Evolutionary conservation across 2,888 invertebrate genomes (phyloP), one percentile per base, ranked within the genome.

Genomic region (Apamea crenata): DNA sequence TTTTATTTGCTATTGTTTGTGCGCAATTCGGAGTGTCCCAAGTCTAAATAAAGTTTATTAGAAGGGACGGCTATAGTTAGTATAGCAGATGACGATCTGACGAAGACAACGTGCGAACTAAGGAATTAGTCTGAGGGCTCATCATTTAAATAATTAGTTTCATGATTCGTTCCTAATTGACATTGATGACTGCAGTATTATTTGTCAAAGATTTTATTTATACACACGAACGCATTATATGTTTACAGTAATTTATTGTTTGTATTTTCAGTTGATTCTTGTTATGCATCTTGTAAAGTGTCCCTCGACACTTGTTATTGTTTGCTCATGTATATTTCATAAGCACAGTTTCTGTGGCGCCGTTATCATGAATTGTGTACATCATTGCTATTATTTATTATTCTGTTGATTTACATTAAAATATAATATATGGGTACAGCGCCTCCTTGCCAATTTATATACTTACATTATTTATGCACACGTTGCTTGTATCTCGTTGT

Each of bases 311-410:
- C 74, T 80, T 77, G 80, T 80, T 81, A 79, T 87, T 72, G 67
- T 70, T 75, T 69, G 77, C 71, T 84, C 65, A 71, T 87, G 76
- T 88, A 83, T 87, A 88, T 82, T 69, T 76, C 75, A 73, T 77
- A 79, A 81, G 75, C 80, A 70, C 73, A 73, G 36, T 77, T 73
- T 80, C 65, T 70, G 84, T 83, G 75, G 82, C 85, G 88, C 90
- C 87, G 85, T 85, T 89, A 90, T 88, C 89, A 90, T 90, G 83
- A 90, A 83, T 69, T 94, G 92, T 94, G 94, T 94, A 93, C 91
- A 91, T 90, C 92, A 90, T 90, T 92, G 86, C 87, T 91, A 91
- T 93, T 92, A 93, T 94, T 93, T 92, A 91, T 89, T 91, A 90
- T 90, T 87, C 81, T 78, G 78, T 89, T 93, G 92, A 94, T 93